Conservation (phyloP, 1,140 invertebrate species). For the Aphis craccivora region DNA sequence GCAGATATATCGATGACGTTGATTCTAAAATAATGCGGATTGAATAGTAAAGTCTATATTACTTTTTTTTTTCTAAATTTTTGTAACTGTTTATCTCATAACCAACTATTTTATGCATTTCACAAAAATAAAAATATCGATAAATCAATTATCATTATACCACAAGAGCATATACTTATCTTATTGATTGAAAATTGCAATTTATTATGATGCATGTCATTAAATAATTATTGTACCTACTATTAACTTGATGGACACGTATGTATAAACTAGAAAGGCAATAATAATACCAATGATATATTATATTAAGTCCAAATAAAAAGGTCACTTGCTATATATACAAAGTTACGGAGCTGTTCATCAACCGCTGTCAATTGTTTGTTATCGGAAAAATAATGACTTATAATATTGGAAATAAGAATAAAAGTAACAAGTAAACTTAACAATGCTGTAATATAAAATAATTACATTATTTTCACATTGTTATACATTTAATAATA, state of each 20-base stretch:
- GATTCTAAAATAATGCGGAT: not conserved
- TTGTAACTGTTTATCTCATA: not conserved
- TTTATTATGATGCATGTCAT: not conserved
- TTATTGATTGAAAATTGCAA: not conserved
- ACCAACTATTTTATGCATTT: not conserved
- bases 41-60: not conserved
- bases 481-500: not conserved
- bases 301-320: not conserved
- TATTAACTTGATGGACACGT: not conserved
- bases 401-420: not conserved
- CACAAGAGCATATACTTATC: not conserved
- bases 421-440: not conserved
- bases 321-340: not conserved
- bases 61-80: not conserved
- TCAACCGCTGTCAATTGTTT: not conserved
- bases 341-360: not conserved
- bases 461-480: not conserved
- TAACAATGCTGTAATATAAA: not conserved
- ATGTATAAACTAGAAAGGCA: not conserved
- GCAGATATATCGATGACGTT: not conserved
- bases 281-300: not conserved
- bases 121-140: not conserved
- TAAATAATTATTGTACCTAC: not conserved
- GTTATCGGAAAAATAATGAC: not conserved
- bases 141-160: not conserved